Percentiles rank a stretch among this genome's conserved stretches.
These are phyloP conservation scores for Trachelus tabidus DNA, from an alignment of 2,888 invertebrate genomes.

Conservation along the genomic window DNA sequence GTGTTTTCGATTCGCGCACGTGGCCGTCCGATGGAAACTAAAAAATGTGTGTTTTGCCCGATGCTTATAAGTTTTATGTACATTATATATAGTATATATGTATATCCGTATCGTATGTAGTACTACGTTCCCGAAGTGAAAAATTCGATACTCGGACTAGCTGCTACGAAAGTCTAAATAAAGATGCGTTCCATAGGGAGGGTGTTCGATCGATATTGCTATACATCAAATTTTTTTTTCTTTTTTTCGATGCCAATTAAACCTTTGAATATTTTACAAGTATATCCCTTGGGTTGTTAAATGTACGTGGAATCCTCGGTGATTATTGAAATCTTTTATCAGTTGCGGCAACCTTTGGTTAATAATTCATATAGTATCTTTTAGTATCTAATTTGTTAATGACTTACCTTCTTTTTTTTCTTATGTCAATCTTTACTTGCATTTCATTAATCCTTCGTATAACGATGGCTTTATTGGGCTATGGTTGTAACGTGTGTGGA, in stretches of 20 bases:
- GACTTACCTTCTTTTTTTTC: not conserved
- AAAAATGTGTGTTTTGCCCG: not conserved
- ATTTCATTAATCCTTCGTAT: not conserved
- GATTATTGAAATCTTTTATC: not conserved
- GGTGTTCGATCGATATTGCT: not conserved
- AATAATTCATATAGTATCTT: no score
- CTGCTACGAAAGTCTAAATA: not conserved
- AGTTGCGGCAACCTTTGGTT: not conserved
- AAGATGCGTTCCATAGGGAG: not conserved
- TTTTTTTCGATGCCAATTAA: not conserved
- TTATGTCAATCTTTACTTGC: not conserved
- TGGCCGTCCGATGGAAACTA: slow-evolving; percentile 10
- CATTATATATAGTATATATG: no score
- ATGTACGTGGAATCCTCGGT: not conserved
- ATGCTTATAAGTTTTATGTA: not conserved
- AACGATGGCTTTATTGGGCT: not conserved
- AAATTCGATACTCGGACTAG: not conserved
- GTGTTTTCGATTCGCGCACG: slow-evolving; percentile 11
- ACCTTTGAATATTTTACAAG: not conserved
- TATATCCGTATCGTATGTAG: not conserved
- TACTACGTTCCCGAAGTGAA: not conserved
- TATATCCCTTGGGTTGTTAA: not conserved
- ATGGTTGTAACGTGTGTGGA: not conserved
- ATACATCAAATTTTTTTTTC: not conserved
- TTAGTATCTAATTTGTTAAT: no score